Evolutionary conservation across 2,888 invertebrate genomes (phyloP).

Genomic region (Vanessa cardui): DNA sequence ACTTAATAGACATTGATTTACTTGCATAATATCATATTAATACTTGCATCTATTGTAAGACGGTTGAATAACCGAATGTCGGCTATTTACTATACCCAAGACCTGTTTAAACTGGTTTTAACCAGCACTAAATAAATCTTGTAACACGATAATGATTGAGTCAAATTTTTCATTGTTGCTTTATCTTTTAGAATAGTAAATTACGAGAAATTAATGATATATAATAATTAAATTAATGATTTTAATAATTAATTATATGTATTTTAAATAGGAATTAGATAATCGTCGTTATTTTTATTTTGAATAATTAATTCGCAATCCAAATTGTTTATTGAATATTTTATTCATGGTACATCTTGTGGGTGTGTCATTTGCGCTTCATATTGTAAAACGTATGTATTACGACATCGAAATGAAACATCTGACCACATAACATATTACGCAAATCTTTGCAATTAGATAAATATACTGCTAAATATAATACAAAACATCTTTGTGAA

Average conservation of each 20-base stretch:
- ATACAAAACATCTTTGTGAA: no score
- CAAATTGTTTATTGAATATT: not conserved
- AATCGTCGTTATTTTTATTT: no score
- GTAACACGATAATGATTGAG: not conserved
- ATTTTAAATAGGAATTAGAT: no score
- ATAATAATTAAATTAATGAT: no score
- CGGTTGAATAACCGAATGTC: constrained; percentile 23
- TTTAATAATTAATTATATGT: no score
- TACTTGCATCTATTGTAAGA: constrained; percentile 22
- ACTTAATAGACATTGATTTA: constrained; percentile 21
- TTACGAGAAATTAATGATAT: not conserved
- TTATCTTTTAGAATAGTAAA: not conserved
- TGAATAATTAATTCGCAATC: no score
- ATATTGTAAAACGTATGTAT: not conserved
- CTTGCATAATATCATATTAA: constrained; percentile 30
- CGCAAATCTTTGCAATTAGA: not conserved
- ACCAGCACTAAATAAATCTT: no score
- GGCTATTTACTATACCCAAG: constrained; percentile 3
- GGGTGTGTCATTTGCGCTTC: not conserved
- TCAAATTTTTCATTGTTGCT: not conserved
- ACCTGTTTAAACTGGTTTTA: constrained; percentile 8
- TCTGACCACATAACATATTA: not conserved
- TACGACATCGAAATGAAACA: not conserved
- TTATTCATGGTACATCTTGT: not conserved
- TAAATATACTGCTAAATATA: no score